Percentiles rank a stretch among this genome's conserved stretches.
Conservation (phyloP, 92 coral and sea anemone species). For the Isaurus tuberculatus region DNA sequence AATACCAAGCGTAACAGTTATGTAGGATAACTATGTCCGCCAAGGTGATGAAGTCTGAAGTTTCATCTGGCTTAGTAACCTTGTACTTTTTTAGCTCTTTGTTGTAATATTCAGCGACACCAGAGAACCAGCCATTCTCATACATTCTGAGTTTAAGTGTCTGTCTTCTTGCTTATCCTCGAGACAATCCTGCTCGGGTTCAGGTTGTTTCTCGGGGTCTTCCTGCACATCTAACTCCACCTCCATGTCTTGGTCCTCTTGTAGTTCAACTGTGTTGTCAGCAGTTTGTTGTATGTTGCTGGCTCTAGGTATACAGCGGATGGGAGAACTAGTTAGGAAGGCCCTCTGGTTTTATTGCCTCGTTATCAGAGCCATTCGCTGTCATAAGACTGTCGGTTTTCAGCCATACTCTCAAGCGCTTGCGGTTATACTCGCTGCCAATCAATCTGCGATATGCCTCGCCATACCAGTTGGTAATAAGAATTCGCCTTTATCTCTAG, state of each 20-base stretch:
- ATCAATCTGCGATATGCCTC: too few relatives aligned
- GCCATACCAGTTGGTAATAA: too few relatives aligned
- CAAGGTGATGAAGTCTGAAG: conserved; percentile 41
- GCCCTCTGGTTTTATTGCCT: conserved; percentile 45
- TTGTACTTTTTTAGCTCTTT: conserved; percentile 50
- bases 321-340: conserved; percentile 34
- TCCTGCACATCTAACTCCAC: conserved; percentile 10
- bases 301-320: conserved; percentile 36
- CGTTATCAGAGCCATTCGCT: conserved; percentile 43
- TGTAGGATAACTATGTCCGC: conserved; percentile 45
- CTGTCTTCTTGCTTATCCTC: conserved; percentile 50
- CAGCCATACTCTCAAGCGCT: too few relatives aligned
- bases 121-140: conserved; percentile 55
- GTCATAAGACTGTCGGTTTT: too few relatives aligned
- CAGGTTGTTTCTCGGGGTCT: conserved; percentile 33
- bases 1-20: conserved; percentile 15
- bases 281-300: conserved; percentile 51
- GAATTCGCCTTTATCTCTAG: too few relatives aligned
- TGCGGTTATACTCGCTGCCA: too few relatives aligned
- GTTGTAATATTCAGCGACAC: conserved; percentile 33
- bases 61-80: conserved; percentile 46
- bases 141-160: conserved; percentile 39
- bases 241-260: background rate
- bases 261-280: conserved; percentile 28
- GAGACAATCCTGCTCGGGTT: conserved; percentile 24